phyloP scores from a whole-genome alignment of 1,140 invertebrate genomes.

The Cherax destructor region DNA sequence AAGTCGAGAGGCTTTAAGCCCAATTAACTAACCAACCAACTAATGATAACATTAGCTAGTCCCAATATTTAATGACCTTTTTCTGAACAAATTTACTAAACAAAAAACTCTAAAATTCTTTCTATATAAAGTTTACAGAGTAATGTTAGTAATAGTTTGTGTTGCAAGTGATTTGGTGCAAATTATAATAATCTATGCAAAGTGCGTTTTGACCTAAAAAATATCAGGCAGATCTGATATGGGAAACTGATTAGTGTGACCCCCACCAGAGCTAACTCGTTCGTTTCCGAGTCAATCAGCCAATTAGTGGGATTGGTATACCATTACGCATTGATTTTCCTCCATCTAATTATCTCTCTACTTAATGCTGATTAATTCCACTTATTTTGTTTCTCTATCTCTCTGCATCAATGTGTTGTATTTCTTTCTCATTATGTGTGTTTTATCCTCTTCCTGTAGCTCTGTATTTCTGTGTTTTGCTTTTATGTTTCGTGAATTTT shows the following conservation, averaged over 20 bases:
- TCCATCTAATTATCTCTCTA: background rate
- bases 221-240: background rate
- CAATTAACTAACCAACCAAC: too few species aligned
- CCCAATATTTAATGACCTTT: too few species aligned
- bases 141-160: too few species aligned
- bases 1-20: too few species aligned
- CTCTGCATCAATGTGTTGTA: too few species aligned
- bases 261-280: background rate
- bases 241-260: background rate
- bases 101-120: too few species aligned
- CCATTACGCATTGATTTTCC: background rate
- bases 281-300: conserved; percentile 4
- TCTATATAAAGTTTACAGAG: too few species aligned
- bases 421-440: too few species aligned
- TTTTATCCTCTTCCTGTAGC: background rate
- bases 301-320: background rate
- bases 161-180: background rate
- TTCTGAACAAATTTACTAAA: too few species aligned
- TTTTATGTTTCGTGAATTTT: too few species aligned
- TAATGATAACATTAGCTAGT: too few species aligned
- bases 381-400: too few species aligned
- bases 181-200: background rate
- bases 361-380: background rate
- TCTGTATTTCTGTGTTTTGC: background rate
- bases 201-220: background rate